Evolutionary conservation across 1,140 invertebrate genomes (phyloP).

Genomic region (Geopemphigus sp.): DNA sequence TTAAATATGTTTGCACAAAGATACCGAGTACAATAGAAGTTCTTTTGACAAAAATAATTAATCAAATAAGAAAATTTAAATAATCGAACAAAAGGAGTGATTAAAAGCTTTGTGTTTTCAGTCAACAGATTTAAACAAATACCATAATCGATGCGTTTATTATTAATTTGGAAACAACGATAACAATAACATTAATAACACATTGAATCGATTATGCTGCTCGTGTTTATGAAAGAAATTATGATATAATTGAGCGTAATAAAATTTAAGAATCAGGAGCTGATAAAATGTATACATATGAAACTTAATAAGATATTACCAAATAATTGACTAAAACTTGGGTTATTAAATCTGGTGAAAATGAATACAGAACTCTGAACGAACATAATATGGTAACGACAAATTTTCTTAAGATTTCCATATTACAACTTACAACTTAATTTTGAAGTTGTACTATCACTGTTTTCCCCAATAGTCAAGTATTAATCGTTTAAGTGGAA

Average conservation of each 20-base stretch:
- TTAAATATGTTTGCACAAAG: background rate
- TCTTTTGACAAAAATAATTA: background rate
- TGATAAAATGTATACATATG: conserved; percentile 15
- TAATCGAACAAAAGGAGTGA: background rate
- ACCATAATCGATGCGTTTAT: background rate
- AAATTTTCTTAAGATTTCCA: background rate
- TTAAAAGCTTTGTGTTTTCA: conserved; percentile 23
- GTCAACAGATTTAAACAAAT: conserved; percentile 14
- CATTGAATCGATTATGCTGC: background rate
- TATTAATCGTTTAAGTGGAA: background rate
- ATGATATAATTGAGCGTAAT: conserved; percentile 9
- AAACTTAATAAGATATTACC: conserved; percentile 22
- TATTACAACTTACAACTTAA: background rate
- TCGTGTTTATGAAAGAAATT: background rate
- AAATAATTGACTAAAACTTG: conserved; percentile 13
- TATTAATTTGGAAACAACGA: background rate
- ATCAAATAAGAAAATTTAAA: conserved; percentile 12
- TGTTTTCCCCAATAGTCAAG: background rate
- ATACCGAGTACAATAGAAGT: background rate
- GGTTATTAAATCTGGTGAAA: background rate
- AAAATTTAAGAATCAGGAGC: conserved; percentile 3
- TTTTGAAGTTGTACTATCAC: background rate
- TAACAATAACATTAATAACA: conserved; percentile 3
- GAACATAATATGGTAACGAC: background rate
- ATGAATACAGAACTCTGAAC: background rate